Evolutionary conservation across 2,888 invertebrate genomes (phyloP), one percentile per base, ranked within the genome.

Genomic region (Philereme transversata): DNA sequence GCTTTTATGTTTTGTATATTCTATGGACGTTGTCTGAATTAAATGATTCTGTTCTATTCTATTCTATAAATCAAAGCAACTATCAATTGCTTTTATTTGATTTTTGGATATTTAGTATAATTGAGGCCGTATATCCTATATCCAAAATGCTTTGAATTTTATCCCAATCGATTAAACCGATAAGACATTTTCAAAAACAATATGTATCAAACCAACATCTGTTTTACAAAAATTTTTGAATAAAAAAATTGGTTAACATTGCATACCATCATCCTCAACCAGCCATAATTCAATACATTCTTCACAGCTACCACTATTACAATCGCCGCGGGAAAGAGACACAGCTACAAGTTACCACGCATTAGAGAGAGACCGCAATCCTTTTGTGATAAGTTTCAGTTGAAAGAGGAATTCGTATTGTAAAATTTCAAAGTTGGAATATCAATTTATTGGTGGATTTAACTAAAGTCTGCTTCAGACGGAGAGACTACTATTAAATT

Each of bases 211-310:
- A 41, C 3, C 41, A 4, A 41, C 9, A 41, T 6, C 7, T n/a
- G n/a, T n/a, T 22, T 22, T 22, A 22, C 22, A 22, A 22, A 22
- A n/a, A n/a, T n/a, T 36, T 36, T 36, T 4, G 5, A 36, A n/a
- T 38, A 38, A 38, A 5, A 38, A 10, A 5, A 45, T 22, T 45
- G 45, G 22, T 22, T 22, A 11, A 7, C 6, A 48, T 60, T 43
- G 70, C 72, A 81, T 78, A 73, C 72, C 1, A 34, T 67, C 68
- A 48, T 81, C 78, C 79, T 59, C 60, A 75, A 69, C 71, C 72
- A 68, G 73, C 82, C 78, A 87, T 86, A 85, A 86, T 79, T 87
- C 87, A 88, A 87, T 86, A 87, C 86, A 87, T 88, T 86, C 84
- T 81, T 82, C 81, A 68, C 81, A 73, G 80, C 82, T 79, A 82